Evolutionary conservation across 2,797 vertebrate species (phyloP).

Genomic region (Odontamblyopus lacepedii): DNA sequence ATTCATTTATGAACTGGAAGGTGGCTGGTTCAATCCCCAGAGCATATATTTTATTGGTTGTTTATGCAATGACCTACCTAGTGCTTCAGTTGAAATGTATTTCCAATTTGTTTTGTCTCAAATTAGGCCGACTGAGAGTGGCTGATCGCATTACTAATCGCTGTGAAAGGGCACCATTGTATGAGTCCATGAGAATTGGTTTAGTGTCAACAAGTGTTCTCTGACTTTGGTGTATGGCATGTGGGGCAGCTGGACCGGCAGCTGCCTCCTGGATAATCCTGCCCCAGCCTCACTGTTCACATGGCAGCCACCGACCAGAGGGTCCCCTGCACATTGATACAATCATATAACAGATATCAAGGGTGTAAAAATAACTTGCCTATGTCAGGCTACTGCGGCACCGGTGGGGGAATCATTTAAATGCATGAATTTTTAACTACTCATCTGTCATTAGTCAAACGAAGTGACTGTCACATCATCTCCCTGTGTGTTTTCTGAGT

Average conservation of each 20-base stretch:
- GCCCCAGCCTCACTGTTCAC: slow-evolving; percentile 35
- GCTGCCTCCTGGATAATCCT: slow-evolving; percentile 59
- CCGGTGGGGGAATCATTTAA: neutral
- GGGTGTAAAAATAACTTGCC: neutral
- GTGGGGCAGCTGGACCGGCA: slow-evolving; percentile 47
- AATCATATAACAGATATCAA: neutral
- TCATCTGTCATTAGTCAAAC: neutral
- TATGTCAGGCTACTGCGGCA: neutral
- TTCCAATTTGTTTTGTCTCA: slow-evolving; percentile 25
- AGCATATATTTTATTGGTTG: neutral
- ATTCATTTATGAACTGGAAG: neutral
- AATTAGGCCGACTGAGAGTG: slow-evolving; percentile 23
- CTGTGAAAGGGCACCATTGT: slow-evolving; percentile 53
- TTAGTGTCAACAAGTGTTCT: slow-evolving; percentile 46
- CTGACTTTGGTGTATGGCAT: slow-evolving; percentile 48
- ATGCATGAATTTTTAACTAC: neutral
- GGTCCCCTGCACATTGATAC: neutral
- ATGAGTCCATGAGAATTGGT: slow-evolving; percentile 33
- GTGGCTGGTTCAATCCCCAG: neutral
- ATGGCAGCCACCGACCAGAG: slow-evolving; percentile 12
- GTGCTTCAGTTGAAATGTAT: neutral
- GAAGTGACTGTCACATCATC: neutral
- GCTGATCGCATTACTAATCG: slow-evolving; percentile 40
- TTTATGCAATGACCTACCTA: neutral
- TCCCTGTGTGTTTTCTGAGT: neutral